Base-by-base conservation (phyloP, 2,888 invertebrate genomes). In the Prosopocoilus inquinatus region DNA sequence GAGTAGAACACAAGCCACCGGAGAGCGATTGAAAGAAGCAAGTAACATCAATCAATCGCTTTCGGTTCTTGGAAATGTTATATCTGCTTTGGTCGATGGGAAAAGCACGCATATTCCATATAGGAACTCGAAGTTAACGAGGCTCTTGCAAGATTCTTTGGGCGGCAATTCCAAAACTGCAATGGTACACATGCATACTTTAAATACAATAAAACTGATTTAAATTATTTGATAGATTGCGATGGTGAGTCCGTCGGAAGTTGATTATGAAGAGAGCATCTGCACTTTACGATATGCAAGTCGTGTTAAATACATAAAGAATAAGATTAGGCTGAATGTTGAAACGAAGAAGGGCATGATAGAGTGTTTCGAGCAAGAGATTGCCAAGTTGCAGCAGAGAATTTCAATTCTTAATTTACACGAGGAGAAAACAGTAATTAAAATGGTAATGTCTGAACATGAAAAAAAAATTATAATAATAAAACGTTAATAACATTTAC, bases 91-190 rank as follows among this genome's bases (percentile, higher is more conserved):
- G 60, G 97, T 97, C 2, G 98, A 99, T 79, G 96, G 96, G 43
- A 97, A 96, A 79, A 92, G 92, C 66, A 92, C 91, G 0, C 97
- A 99, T 77, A 94, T 99, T 67, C 99, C 99, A 0, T 99, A 99
- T 78, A 84, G 99, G 66, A 98, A 99, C 81, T 96, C 96, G 0
- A 99, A 99, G 78, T 80, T 99, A 33, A 99, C 99, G 0, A 78
- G 96, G 9, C 78, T 96, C 34, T 80, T 99, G 57, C 97, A 99
- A 79, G 98, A 99, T 76, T 98, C 98, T 0, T 80, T 99, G 1
- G 97, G 97, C 1, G 97, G 97, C 1, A 97, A 97, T 80, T 92
- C 94, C 0, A 95, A 95, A 80, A 95, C 95, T 15, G 88, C 94
- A 12, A 94, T 94, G 96, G 91, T 90, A 72, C 74, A 15, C 12